Percentiles rank a stretch among this genome's conserved stretches.
Evolutionary conservation across 2,888 invertebrate genomes (phyloP).

Genomic region (Strigamia maritima): DNA sequence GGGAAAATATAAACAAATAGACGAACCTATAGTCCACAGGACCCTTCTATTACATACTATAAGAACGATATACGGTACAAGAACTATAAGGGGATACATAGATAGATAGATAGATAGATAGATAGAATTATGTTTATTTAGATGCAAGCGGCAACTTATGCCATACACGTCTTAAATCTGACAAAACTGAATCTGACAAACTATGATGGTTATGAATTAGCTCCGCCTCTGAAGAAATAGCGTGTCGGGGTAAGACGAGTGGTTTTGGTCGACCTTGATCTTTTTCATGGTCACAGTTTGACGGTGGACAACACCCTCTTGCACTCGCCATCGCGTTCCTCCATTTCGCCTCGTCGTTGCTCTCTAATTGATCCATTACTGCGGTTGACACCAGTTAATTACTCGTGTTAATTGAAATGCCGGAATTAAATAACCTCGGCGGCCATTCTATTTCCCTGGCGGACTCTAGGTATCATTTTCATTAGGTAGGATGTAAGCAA

Average conservation of each 20-base stretch:
- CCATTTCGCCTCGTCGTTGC: not conserved
- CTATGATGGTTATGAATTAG: too few species aligned
- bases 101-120: too few species aligned
- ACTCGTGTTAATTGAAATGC: slow-evolving; percentile 41
- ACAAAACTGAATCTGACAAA: too few species aligned
- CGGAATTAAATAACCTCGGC: not conserved
- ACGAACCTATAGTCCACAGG: too few species aligned
- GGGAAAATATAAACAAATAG: not conserved
- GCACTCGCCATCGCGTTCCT: not conserved
- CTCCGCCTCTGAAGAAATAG: too few species aligned
- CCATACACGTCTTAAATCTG: too few species aligned
- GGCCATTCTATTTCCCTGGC: not conserved
- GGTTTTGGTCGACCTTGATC: not conserved
- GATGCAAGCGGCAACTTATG: too few species aligned
- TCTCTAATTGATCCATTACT: slow-evolving; percentile 42
- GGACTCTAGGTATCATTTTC: not conserved
- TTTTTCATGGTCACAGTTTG: not conserved
- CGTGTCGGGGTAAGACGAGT: too few species aligned
- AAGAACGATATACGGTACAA: too few species aligned
- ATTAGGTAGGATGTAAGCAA: not conserved
- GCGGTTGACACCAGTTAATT: slow-evolving; percentile 41
- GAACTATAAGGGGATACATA: too few species aligned
- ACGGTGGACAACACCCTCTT: not conserved
- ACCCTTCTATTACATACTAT: too few species aligned
- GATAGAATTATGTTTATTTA: too few species aligned